phyloP scores from a whole-genome alignment of 1,140 invertebrate genomes.

The Brachionus angularis region DNA sequence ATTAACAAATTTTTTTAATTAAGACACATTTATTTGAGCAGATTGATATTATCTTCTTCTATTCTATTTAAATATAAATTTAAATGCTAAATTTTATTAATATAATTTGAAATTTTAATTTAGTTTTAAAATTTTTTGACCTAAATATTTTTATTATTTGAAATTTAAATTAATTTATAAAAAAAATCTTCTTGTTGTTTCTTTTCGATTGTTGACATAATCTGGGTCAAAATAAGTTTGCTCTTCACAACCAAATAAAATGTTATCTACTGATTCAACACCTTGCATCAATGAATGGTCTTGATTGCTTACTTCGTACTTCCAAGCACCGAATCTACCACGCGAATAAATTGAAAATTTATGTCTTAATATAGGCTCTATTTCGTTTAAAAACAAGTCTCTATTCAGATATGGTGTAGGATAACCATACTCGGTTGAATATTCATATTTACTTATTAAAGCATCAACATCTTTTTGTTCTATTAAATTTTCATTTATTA shows the following conservation, averaged over 20 bases:
- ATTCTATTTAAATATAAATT: too few species aligned
- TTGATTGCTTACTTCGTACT: constrained; percentile 52
- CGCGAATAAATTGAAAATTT: constrained; percentile 49
- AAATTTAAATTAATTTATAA: too few species aligned
- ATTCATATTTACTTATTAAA: constrained; percentile 25
- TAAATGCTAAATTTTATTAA: too few species aligned
- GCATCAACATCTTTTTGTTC: background rate
- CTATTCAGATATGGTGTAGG: constrained; percentile 46
- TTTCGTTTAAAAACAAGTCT: constrained; percentile 48
- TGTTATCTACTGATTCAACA: constrained; percentile 50
- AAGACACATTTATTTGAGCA: too few species aligned
- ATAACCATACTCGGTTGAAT: constrained; percentile 16
- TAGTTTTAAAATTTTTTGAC: too few species aligned
- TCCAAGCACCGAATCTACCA: constrained; percentile 53
- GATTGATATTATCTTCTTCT: too few species aligned
- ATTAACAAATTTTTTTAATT: too few species aligned
- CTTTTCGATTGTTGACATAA: constrained; percentile 10
- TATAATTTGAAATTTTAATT: too few species aligned
- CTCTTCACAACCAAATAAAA: constrained; percentile 13
- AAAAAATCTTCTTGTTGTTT: background rate
- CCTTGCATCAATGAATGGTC: constrained; percentile 55
- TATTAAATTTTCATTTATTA: constrained; percentile 17
- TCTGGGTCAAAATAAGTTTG: constrained; percentile 12
- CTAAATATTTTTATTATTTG: too few species aligned
- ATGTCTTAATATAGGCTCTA: constrained; percentile 45